Conservation (phyloP, 1,140 invertebrate genomes). For the Cecropterus lyciades region DNA sequence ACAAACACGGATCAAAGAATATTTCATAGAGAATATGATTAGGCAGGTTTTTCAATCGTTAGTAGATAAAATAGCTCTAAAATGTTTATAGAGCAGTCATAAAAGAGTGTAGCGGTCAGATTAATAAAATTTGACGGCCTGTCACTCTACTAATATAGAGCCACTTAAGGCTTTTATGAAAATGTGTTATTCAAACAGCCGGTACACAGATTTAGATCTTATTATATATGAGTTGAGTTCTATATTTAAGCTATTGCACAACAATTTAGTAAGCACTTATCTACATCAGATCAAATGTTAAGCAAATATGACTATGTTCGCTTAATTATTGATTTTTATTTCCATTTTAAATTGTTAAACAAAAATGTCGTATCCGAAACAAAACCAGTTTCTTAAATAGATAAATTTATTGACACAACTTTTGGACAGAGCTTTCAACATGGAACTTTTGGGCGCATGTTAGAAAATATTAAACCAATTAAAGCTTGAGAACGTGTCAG, state of each 20-base stretch:
- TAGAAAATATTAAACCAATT: constrained; percentile 17
- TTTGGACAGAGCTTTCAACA: constrained; percentile 21
- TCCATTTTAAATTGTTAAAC: constrained; percentile 17
- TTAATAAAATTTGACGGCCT: constrained; percentile 75
- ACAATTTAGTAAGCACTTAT: constrained; percentile 19
- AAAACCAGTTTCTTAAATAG: constrained; percentile 23
- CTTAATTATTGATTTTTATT: constrained; percentile 22
- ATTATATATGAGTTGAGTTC: constrained; percentile 38
- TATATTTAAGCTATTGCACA: constrained; percentile 32
- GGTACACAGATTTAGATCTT: constrained; percentile 42
- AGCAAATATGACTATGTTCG: constrained; percentile 48
- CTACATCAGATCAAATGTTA: constrained; percentile 37
- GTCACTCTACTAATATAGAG: constrained; percentile 66
- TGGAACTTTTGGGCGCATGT: constrained; percentile 1
- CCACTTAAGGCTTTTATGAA: constrained; percentile 64
- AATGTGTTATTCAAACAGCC: constrained; percentile 47
- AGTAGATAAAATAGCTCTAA: constrained; percentile 67
- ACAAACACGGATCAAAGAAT: constrained; percentile 59
- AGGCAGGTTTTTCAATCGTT: constrained; percentile 68
- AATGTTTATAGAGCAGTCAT: constrained; percentile 75
- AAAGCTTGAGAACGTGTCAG: neutral
- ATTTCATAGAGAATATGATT: constrained; percentile 71
- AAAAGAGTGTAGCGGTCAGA: constrained; percentile 63
- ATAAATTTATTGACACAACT: constrained; percentile 13
- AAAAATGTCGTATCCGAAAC: constrained; percentile 11